Evolutionary conservation across 2,113 vertebrate genomes (phyloP), one percentile per base, ranked within the genome.

Genomic region (Ondatra zibethicus): DNA sequence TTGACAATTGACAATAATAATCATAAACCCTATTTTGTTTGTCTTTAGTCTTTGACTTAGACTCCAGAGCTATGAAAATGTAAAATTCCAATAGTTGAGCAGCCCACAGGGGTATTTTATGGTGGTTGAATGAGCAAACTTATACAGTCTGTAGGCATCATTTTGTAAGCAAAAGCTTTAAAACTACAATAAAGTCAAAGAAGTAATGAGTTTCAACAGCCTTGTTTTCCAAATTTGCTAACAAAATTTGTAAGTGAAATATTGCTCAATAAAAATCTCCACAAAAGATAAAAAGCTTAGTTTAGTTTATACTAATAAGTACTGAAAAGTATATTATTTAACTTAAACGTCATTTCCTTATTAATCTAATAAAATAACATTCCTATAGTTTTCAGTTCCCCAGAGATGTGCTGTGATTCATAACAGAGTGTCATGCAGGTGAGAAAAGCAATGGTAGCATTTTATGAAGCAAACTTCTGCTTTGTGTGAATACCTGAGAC

Each of bases 401-500:
- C 77, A 73, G 61, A 91, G 31, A 2, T 87, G 10, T 5, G 91
- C 88, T 94, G 52, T 42, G 80, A 47, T 97, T 77, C 78, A 70
- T 21, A 96, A 89, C 45, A 84, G 25, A 77, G 78, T 0, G 90
- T 7, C 66, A 25, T 33, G 3, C 72, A 31, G 36, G 17, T 2
- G 75, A 42, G 21, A 88, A 78, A 92, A 90, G 16, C 97, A 96
- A 61, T 39, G 82, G 3, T 52, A 10, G 27, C 1, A 17, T 75
- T 87, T 33, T 84, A 97, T 47, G 36, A 16, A 42, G 55, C 82
- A 97, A 94, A 2, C 0, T 4, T 94, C 89, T 77, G 84, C 87
- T 96, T 96, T 0, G 36, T 52, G 88, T 80, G 96, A 95, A 96
- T 55, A 95, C 94, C 94, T 13, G 12, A 97, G 19, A 58, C 94